These are phyloP conservation scores for Agrotis exclamationis DNA, from an alignment of 2,888 invertebrate genomes.

Conservation along the genomic window DNA sequence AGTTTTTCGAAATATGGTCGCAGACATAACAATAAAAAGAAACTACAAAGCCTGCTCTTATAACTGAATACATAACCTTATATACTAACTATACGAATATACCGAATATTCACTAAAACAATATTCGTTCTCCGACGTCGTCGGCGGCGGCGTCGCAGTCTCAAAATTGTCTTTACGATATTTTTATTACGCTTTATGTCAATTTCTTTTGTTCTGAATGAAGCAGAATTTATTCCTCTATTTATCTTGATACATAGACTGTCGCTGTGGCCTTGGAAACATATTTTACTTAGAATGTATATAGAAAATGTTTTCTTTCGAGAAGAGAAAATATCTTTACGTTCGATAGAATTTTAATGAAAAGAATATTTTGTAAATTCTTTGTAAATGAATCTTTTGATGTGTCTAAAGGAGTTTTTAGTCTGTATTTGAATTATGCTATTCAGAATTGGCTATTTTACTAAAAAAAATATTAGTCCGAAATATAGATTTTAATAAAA, in stretches of 20 bases:
- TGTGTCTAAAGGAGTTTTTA: background rate
- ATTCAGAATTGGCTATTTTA: no score
- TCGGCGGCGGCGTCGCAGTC: conserved; percentile 2
- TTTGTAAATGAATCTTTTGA: conserved; percentile 11
- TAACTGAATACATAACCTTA: conserved; percentile 11
- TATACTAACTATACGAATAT: background rate
- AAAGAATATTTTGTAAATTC: background rate
- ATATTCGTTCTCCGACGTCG: conserved; percentile 21
- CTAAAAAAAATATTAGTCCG: no score
- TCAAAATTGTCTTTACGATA: conserved; percentile 69
- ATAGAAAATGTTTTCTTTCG: conserved; percentile 10
- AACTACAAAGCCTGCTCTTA: background rate
- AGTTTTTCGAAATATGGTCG: no score
- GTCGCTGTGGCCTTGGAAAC: conserved; percentile 52
- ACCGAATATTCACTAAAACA: conserved; percentile 30
- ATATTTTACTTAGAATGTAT: conserved; percentile 30
- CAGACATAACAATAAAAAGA: background rate
- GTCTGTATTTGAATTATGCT: background rate
- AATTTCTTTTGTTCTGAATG: conserved; percentile 48
- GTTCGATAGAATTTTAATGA: background rate
- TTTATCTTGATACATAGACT: conserved; percentile 67
- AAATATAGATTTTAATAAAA: no score
- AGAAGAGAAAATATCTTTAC: background rate
- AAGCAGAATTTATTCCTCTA: conserved; percentile 70
- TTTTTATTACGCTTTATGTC: conserved; percentile 70